Percentiles rank a stretch among this genome's conserved stretches.
These are phyloP conservation scores for Synergus itoensis DNA, from an alignment of 2,888 invertebrate species.

Conservation along the genomic window DNA sequence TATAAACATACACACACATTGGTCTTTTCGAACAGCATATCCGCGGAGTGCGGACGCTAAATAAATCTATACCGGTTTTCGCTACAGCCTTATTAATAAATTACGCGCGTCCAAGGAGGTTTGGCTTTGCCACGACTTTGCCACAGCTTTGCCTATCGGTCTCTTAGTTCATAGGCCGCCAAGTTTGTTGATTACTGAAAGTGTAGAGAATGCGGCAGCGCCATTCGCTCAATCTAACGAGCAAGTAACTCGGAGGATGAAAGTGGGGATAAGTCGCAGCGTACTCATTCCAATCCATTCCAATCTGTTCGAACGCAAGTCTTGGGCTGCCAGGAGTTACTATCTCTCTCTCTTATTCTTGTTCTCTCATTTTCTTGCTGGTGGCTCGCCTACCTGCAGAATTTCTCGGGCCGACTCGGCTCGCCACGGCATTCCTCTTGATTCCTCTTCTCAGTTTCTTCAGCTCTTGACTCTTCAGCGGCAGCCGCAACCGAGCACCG, in stretches of 20 bases:
- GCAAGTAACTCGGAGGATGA: constrained; percentile 43
- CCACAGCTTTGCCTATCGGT: constrained; percentile 57
- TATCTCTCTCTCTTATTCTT: constrained; percentile 32
- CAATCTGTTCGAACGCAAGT: constrained; percentile 51
- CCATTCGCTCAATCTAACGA: constrained; percentile 44
- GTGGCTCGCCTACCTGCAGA: constrained; percentile 44
- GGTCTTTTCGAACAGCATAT: constrained; percentile 43
- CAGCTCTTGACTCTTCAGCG: constrained; percentile 81
- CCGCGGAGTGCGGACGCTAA: constrained; percentile 60
- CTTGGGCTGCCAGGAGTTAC: constrained; percentile 32
- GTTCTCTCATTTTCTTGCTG: not conserved
- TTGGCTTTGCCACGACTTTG: constrained; percentile 60
- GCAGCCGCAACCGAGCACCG: constrained; percentile 98
- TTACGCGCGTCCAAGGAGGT: constrained; percentile 69
- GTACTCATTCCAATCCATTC: constrained; percentile 54
- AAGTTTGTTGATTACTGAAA: constrained; percentile 62
- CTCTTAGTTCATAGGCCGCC: constrained; percentile 58
- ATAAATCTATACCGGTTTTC: constrained; percentile 69
- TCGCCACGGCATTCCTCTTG: constrained; percentile 41
- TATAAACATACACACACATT: constrained; percentile 25
- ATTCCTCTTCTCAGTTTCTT: constrained; percentile 25
- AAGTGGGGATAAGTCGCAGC: constrained; percentile 42
- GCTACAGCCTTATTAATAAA: constrained; percentile 71
- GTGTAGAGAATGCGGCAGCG: constrained; percentile 62
- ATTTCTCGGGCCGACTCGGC: constrained; percentile 45